These are phyloP conservation scores for Ruditapes philippinarum DNA, from an alignment of 1,140 invertebrate species.

Conservation along the genomic window DNA sequence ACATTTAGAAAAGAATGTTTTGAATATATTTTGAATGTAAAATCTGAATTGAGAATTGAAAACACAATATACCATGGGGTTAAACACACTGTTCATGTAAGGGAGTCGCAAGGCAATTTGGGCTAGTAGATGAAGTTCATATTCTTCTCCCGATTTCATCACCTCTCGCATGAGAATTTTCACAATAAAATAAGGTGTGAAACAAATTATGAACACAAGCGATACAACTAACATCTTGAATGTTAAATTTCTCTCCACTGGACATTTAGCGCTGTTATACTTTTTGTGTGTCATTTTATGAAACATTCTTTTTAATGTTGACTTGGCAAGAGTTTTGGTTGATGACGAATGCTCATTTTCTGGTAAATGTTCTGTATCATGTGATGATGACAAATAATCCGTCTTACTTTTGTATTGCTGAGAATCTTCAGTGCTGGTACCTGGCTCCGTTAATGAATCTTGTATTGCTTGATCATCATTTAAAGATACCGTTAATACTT, in stretches of 20 bases:
- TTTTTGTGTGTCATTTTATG: not conserved
- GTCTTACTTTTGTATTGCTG: no score
- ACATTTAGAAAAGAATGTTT: not conserved
- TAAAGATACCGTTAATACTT: no score
- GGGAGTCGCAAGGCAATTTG: slow-evolving; percentile 31
- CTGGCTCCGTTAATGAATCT: no score
- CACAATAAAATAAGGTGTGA: slow-evolving; percentile 38
- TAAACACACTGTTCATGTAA: slow-evolving; percentile 55
- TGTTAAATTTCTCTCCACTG: not conserved
- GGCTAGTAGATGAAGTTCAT: not conserved
- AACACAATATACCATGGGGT: slow-evolving; percentile 25
- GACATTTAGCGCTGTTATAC: not conserved
- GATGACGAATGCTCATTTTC: no score
- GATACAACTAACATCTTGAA: slow-evolving; percentile 33
- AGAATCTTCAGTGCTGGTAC: no score
- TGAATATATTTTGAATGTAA: not conserved
- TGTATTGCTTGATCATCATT: no score
- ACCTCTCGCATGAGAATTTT: slow-evolving; percentile 25
- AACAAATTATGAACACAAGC: slow-evolving; percentile 36
- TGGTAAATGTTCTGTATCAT: no score
- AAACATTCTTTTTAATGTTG: not conserved
- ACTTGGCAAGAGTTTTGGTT: no score
- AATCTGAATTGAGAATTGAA: slow-evolving; percentile 37
- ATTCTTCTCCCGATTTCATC: slow-evolving; percentile 14
- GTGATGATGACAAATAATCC: no score